These are phyloP conservation scores for Pyralis farinalis DNA, from an alignment of 2,888 invertebrate genomes.

Conservation along the genomic window DNA sequence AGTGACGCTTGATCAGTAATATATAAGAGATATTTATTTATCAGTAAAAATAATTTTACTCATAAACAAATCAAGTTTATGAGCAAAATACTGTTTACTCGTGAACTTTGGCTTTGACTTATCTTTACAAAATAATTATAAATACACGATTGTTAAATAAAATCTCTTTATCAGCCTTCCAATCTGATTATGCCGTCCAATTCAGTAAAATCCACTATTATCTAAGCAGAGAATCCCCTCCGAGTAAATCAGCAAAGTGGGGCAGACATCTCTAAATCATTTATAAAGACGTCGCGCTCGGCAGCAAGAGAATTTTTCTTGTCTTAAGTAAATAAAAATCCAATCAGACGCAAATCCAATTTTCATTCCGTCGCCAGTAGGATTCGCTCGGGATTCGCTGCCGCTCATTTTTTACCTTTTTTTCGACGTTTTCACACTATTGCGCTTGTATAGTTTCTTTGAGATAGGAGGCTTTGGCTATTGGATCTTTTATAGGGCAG, in stretches of 20 bases:
- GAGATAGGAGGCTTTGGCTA: constrained; percentile 18
- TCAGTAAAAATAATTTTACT: no score
- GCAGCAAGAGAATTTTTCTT: constrained; percentile 68
- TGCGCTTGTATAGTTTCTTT: constrained; percentile 34
- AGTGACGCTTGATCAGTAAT: no score
- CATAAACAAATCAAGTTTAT: no score
- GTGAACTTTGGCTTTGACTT: no score
- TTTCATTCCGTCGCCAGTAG: constrained; percentile 71
- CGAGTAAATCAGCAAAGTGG: constrained; percentile 49
- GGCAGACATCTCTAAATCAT: constrained; percentile 56
- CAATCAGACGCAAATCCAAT: constrained; percentile 79
- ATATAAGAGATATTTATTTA: no score
- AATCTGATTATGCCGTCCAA: no score
- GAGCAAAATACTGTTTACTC: no score
- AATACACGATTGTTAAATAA: no score
- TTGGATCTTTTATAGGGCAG: constrained; percentile 15
- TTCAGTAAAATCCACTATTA: not conserved
- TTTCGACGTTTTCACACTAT: constrained; percentile 63
- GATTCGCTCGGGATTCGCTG: constrained; percentile 62
- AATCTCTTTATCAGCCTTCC: no score
- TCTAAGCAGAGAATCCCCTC: constrained; percentile 1
- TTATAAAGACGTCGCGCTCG: constrained; percentile 63
- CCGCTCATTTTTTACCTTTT: constrained; percentile 57
- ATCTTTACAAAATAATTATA: no score
- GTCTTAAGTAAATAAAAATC: constrained; percentile 82